Conservation (phyloP, 2,113 vertebrate genomes). For the Aleadryas rufinucha region DNA sequence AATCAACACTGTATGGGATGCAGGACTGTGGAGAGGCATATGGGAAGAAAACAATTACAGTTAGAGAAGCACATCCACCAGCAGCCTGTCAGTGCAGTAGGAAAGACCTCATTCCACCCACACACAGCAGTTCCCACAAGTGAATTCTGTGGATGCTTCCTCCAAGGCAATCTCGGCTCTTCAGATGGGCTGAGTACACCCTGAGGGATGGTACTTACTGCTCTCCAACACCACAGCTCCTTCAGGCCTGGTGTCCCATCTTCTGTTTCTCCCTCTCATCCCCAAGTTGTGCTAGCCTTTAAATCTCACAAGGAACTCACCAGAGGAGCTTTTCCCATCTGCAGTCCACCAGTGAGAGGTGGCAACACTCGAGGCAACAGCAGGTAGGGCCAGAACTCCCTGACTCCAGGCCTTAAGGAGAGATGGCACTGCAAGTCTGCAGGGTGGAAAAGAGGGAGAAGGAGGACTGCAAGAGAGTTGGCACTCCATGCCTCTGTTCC, state of each 20-base stretch:
- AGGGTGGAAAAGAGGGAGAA: background rate
- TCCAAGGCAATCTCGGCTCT: accelerated
- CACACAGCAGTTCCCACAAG: background rate
- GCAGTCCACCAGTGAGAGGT: accelerated
- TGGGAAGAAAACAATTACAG: background rate
- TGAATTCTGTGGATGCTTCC: background rate
- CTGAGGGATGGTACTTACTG: background rate
- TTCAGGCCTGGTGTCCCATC: background rate
- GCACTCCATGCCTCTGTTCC: background rate
- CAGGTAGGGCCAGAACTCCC: background rate
- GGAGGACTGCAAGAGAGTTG: background rate
- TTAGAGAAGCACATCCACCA: background rate
- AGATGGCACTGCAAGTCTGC: background rate
- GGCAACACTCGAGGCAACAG: background rate
- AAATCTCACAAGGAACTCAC: background rate
- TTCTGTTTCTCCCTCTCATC: background rate
- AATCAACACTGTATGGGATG: background rate
- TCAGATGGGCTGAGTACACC: background rate
- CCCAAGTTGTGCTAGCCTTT: background rate
- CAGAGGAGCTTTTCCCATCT: background rate
- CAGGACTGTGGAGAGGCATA: background rate
- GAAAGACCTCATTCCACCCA: background rate
- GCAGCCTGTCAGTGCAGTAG: accelerated
- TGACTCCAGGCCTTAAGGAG: background rate
- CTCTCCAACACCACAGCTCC: background rate